A percentile compares a stretch with the other conserved stretches of the same genome.
phyloP scores from a whole-genome alignment of 2,113 vertebrate genomes.

The Dicaeum eximium region DNA sequence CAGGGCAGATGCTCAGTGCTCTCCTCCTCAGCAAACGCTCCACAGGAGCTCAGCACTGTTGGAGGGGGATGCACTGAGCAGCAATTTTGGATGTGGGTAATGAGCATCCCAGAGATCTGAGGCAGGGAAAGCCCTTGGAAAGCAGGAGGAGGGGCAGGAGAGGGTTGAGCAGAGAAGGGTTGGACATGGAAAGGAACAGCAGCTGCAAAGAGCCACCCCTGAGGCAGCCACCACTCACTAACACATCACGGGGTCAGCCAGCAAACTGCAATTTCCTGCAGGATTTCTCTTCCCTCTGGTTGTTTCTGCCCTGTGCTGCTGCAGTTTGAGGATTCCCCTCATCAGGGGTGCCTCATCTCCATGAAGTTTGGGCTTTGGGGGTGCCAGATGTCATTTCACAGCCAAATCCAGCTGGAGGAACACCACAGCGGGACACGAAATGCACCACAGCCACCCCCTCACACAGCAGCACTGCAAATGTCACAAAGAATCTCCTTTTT shows the following conservation, averaged over 20 bases:
- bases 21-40: background rate
- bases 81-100: background rate
- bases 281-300: accelerated
- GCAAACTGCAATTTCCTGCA: background rate
- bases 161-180: background rate
- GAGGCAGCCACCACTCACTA: accelerated
- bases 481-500: accelerated
- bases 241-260: background rate
- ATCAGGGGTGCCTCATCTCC: background rate
- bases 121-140: background rate
- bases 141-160: background rate
- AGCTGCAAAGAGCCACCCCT: background rate
- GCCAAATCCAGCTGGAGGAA: background rate
- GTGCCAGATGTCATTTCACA: background rate
- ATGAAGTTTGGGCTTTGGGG: accelerated
- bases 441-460: background rate
- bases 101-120: background rate
- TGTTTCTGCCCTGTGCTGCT: background rate
- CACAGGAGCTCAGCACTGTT: background rate
- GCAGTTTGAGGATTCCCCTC: background rate
- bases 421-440: accelerated
- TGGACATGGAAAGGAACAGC: background rate
- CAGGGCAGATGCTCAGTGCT: accelerated
- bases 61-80: background rate
- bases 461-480: too few relatives aligned